phyloP scores from a whole-genome alignment of 37 sponge, comb jelly and placozoan genomes.

The Amphimedon queenslandica region DNA sequence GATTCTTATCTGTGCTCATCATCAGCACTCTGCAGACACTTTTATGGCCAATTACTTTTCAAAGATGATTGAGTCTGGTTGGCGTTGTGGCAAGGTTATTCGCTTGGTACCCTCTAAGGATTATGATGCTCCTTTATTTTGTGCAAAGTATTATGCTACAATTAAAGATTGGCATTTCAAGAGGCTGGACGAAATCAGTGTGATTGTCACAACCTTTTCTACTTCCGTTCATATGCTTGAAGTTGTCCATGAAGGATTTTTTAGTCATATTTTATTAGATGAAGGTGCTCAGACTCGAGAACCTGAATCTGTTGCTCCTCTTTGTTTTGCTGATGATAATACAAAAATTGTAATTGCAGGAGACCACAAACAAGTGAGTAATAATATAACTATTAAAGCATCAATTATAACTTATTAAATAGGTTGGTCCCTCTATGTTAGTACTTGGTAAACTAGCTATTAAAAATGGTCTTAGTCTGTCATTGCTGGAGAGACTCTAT shows the following conservation, averaged over 20 bases:
- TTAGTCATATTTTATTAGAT: constrained; percentile 72
- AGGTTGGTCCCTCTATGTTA: too few species aligned
- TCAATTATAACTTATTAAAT: too few species aligned
- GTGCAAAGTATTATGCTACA: neutral
- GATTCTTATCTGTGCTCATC: constrained; percentile 31
- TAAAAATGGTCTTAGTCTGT: too few species aligned
- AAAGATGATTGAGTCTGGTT: constrained; percentile 2
- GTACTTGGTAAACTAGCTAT: too few species aligned
- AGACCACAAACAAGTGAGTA: constrained; percentile 65
- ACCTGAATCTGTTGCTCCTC: constrained; percentile 55
- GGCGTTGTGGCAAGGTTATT: too few species aligned
- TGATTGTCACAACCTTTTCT: constrained; percentile 15
- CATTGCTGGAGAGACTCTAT: too few species aligned
- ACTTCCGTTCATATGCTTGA: neutral
- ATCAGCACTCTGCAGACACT: constrained; percentile 25
- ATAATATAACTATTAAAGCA: neutral
- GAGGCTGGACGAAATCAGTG: neutral
- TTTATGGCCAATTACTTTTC: constrained; percentile 22
- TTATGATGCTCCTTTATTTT: too few species aligned
- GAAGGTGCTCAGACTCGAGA: constrained; percentile 79
- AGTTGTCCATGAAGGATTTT: neutral
- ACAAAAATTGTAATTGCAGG: constrained; percentile 74
- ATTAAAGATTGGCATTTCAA: neutral
- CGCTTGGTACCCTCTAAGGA: too few species aligned
- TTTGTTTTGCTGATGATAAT: constrained; percentile 29